Percentiles rank a stretch among this genome's conserved stretches.
Evolutionary conservation across 2,888 invertebrate genomes (phyloP).

Genomic region (Eristalis pertinax): DNA sequence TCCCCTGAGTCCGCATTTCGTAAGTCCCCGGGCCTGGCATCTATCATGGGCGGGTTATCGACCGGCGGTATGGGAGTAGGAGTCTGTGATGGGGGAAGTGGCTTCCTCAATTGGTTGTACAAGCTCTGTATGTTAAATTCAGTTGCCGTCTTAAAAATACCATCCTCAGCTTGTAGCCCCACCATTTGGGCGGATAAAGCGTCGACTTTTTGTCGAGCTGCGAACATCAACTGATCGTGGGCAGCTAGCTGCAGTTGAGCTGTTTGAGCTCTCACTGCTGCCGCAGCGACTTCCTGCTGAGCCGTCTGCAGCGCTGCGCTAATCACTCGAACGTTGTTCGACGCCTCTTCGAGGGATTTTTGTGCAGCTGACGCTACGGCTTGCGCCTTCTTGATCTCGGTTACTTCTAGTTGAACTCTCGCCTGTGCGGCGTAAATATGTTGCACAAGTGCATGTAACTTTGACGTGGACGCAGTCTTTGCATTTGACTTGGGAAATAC

Average conservation of each 20-base stretch:
- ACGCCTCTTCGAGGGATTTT: constrained; percentile 78
- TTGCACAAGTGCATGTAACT: constrained; percentile 77
- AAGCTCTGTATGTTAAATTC: constrained; percentile 77
- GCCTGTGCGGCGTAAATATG: constrained; percentile 80
- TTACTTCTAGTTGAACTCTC: constrained; percentile 80
- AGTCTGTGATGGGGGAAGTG: constrained; percentile 75
- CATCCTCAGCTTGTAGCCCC: constrained; percentile 79
- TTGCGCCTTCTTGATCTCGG: constrained; percentile 80
- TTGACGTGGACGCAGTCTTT: neutral
- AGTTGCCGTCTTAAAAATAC: constrained; percentile 77
- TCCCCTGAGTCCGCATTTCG: neutral
- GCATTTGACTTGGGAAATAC: neutral
- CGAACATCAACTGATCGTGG: constrained; percentile 81
- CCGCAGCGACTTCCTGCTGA: constrained; percentile 80
- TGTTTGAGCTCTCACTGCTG: constrained; percentile 80
- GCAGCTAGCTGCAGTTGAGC: constrained; percentile 81
- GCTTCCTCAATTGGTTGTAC: constrained; percentile 77
- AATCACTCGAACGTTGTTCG: constrained; percentile 80
- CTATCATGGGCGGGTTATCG: neutral
- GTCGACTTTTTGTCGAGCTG: constrained; percentile 81
- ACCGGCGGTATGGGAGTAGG: constrained; percentile 79
- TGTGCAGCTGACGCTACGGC: constrained; percentile 79
- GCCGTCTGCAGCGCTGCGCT: constrained; percentile 79
- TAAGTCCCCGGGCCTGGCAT: too few species aligned
- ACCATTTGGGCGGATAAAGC: constrained; percentile 81